Evolutionary conservation across 2,888 invertebrate species (phyloP).

Genomic region (Stenotaenia linearis): DNA sequence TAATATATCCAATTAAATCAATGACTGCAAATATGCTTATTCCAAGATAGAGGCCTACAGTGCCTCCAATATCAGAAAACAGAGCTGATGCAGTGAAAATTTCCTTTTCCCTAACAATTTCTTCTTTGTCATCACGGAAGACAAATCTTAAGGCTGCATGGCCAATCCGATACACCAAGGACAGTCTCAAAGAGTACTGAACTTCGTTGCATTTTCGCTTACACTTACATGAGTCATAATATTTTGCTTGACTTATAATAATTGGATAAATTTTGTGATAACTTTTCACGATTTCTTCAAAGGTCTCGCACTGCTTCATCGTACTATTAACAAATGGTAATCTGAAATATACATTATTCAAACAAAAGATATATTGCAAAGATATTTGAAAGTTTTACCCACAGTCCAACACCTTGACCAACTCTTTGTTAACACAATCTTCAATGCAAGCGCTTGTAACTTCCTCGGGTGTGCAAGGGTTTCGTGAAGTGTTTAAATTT

Average conservation of each 20-base stretch:
- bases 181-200: background rate
- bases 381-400: too few species aligned
- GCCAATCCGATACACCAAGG: too few species aligned
- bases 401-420: too few species aligned
- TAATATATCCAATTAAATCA: background rate
- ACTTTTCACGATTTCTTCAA: background rate
- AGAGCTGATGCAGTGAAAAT: background rate
- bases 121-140: background rate
- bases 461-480: too few species aligned
- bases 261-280: background rate
- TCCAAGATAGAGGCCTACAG: background rate
- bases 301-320: background rate
- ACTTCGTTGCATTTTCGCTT: background rate
- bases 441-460: too few species aligned
- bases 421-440: too few species aligned
- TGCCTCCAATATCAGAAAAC: background rate
- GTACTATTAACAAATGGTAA: background rate
- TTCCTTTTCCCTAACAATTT: background rate
- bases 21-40: background rate
- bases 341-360: background rate
- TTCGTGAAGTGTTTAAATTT: too few species aligned
- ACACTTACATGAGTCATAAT: background rate
- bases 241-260: background rate
- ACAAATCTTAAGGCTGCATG: background rate
- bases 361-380: too few species aligned